Percentiles rank a stretch among this genome's conserved stretches.
These are phyloP conservation scores for Dryadula phaetusa DNA, from an alignment of 2,888 invertebrate species.

Conservation along the genomic window DNA sequence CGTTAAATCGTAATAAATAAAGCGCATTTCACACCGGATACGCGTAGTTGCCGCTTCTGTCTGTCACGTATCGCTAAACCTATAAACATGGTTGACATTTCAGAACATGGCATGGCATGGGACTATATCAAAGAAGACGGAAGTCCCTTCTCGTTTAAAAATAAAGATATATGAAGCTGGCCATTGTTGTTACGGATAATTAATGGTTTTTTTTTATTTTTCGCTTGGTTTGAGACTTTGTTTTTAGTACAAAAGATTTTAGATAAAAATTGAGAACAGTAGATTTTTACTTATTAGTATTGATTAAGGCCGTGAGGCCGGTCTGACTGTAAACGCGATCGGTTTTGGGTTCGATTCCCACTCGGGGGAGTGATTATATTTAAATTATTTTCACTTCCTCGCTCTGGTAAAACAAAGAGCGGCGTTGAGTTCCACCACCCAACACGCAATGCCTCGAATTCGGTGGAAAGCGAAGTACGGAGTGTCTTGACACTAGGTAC, in stretches of 20 bases:
- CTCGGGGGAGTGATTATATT: too few relatives aligned
- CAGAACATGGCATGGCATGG: conserved; percentile 25
- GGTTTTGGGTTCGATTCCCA: too few relatives aligned
- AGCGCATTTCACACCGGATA: conserved; percentile 59
- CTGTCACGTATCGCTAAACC: conserved; percentile 44
- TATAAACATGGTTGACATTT: conserved; percentile 46
- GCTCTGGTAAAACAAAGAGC: too few relatives aligned
- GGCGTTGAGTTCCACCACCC: too few relatives aligned
- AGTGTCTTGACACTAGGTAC: too few relatives aligned
- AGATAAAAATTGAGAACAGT: background rate
- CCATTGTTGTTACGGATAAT: conserved; percentile 40
- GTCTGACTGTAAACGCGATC: too few relatives aligned
- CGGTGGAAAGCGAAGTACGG: too few relatives aligned
- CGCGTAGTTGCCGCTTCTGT: conserved; percentile 56
- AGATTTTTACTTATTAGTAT: background rate
- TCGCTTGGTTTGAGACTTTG: background rate
- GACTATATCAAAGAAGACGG: conserved; percentile 46
- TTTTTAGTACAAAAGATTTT: background rate
- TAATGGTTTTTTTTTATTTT: conserved; percentile 28
- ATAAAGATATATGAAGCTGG: conserved; percentile 42
- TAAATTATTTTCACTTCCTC: too few relatives aligned
- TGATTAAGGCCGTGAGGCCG: too few relatives aligned
- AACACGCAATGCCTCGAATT: too few relatives aligned
- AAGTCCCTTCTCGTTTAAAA: conserved; percentile 46
- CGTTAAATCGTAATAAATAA: conserved; percentile 62